Evolutionary conservation across 1,140 invertebrate species (phyloP).

Genomic region (Wiebesia pumilae): DNA sequence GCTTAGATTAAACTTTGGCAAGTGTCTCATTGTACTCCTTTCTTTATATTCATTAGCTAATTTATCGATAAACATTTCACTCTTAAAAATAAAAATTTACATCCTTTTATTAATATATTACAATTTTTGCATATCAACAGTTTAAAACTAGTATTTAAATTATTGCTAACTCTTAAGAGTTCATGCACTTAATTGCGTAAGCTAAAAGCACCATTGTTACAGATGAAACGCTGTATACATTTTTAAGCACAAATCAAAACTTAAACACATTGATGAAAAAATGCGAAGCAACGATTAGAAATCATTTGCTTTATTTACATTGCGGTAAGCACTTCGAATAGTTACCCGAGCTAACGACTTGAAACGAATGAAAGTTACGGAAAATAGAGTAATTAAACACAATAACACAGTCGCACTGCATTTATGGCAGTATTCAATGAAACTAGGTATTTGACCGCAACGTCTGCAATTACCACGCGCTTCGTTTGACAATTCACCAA

Average conservation of each 20-base stretch:
- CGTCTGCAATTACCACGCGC: neutral
- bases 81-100: neutral
- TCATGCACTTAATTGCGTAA: neutral
- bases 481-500: neutral
- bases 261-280: neutral
- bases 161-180: neutral
- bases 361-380: conserved; percentile 1
- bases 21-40: conserved; percentile 21
- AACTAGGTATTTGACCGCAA: conserved; percentile 3
- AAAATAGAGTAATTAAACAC: conserved; percentile 35
- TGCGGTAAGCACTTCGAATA: neutral
- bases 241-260: neutral
- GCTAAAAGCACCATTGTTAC: neutral
- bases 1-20: conserved; percentile 38
- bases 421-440: neutral
- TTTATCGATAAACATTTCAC: neutral
- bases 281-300: neutral
- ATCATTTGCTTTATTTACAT: neutral
- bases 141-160: neutral
- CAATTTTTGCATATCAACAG: neutral
- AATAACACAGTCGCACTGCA: neutral
- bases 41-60: neutral
- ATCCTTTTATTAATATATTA: neutral
- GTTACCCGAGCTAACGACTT: neutral
- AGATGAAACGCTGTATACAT: neutral